Evolutionary conservation across 2,797 vertebrate species (phyloP).

Genomic region (Falco rusticolus): DNA sequence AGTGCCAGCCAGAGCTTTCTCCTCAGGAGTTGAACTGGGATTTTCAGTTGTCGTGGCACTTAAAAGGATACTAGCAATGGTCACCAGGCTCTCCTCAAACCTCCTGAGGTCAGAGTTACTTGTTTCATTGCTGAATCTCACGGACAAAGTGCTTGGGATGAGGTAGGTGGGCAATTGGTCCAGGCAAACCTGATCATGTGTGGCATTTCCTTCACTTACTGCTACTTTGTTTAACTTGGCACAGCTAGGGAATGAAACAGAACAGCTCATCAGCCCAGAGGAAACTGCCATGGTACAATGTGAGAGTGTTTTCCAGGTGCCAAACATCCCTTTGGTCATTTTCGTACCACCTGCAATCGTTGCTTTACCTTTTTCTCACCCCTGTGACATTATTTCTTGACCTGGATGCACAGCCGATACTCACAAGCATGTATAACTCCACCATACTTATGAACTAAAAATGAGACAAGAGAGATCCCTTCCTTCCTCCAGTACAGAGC

Average conservation of each 20-base stretch:
- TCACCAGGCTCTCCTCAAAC: background rate
- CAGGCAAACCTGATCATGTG: conserved; percentile 12
- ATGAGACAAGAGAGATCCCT: background rate
- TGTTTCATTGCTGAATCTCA: background rate
- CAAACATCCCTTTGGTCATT: background rate
- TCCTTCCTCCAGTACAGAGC: background rate
- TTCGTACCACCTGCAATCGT: background rate
- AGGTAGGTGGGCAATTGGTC: background rate
- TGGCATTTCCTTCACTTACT: conserved; percentile 15
- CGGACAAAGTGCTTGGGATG: background rate
- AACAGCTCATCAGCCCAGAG: background rate
- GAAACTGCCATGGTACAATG: background rate
- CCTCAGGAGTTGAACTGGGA: background rate
- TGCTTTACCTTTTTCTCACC: background rate
- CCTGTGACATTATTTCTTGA: background rate
- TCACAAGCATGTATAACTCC: background rate
- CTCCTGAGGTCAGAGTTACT: background rate
- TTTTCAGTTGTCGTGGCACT: background rate
- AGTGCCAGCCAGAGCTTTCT: background rate
- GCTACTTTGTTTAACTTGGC: background rate
- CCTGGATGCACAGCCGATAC: background rate
- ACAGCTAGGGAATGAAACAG: conserved; percentile 11
- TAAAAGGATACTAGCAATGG: background rate
- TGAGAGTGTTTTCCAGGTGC: background rate
- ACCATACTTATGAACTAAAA: background rate